Base-by-base conservation (phyloP, 2,888 invertebrate species). In the Platerodrilus igneus region DNA sequence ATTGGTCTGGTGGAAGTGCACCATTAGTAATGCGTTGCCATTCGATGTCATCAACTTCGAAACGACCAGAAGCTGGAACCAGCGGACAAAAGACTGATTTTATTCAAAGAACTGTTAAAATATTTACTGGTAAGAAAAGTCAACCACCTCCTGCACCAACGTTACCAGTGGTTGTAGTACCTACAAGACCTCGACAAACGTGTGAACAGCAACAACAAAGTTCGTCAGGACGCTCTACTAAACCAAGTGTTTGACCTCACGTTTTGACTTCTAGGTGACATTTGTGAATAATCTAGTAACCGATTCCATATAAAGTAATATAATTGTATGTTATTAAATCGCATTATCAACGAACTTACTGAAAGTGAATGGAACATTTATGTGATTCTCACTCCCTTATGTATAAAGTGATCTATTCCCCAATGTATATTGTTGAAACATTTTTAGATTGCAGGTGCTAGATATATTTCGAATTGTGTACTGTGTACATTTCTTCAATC, bases 101-200 rank as follows among this genome's bases (percentile, higher is more conserved):
- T 63, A 58, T 69, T 62, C 69, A 69, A 66, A 66, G 68, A 60
- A 69, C 69, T 65, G 69, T 69, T 60, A 69, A 69, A 63, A 68
- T 68, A 60, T 67, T 69, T 51, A 69, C 68, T 49, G 68, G 68
- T 47, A 66, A 62, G 55, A 57, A 43, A 39, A 54, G 53, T 44
- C 51, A 53, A 32, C 58, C 56, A 45, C 57, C 60, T 32, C 58
- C 63, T 20, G 58, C 61, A 18, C 61, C 60, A 13, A 59, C 61
- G 60, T 58, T 66, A 57, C 67, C 66, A 41, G 66, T 63, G 43
- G 65, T 68, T 32, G 60, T 67, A 47, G 66, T 67, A 45, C 65
- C 67, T 41, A 53, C 62, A 47, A 48, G 61, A 46, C 55, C 58
- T 49, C 51, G 63, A 47, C 51, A 48, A 31, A 52, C 39, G 41